These are phyloP conservation scores for Tichodroma muraria DNA, from an alignment of 2,113 vertebrate genomes.

Conservation along the genomic window DNA sequence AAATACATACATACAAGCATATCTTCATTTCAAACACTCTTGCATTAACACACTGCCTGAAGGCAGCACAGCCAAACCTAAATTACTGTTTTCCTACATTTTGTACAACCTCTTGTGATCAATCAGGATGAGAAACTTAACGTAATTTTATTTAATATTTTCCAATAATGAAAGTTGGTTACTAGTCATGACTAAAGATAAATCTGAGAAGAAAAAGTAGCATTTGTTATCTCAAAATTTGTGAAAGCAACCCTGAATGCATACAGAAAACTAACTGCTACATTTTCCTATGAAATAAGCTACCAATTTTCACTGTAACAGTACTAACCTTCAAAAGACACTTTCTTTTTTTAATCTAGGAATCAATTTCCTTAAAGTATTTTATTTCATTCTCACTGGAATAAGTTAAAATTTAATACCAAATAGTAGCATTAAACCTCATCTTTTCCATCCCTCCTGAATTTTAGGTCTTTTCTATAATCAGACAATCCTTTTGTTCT, in stretches of 20 bases:
- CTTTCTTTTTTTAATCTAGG: background rate
- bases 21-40: background rate
- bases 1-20: background rate
- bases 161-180: background rate
- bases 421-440: conserved; percentile 23
- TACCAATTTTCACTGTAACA: background rate
- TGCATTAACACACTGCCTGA: background rate
- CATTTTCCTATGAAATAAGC: background rate
- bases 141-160: background rate
- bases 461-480: conserved; percentile 46
- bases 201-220: background rate
- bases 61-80: background rate
- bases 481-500: background rate
- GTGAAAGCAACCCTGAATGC: background rate
- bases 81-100: background rate
- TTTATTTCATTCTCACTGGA: background rate
- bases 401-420: conserved; percentile 30
- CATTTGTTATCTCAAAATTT: background rate
- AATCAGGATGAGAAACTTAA: background rate
- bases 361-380: background rate
- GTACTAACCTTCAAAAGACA: background rate
- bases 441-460: background rate
- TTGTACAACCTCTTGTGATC: background rate
- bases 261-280: background rate
- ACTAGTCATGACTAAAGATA: background rate